Base-by-base conservation (phyloP, 2,797 vertebrate genomes). In the Enteromius fasciolatus region DNA sequence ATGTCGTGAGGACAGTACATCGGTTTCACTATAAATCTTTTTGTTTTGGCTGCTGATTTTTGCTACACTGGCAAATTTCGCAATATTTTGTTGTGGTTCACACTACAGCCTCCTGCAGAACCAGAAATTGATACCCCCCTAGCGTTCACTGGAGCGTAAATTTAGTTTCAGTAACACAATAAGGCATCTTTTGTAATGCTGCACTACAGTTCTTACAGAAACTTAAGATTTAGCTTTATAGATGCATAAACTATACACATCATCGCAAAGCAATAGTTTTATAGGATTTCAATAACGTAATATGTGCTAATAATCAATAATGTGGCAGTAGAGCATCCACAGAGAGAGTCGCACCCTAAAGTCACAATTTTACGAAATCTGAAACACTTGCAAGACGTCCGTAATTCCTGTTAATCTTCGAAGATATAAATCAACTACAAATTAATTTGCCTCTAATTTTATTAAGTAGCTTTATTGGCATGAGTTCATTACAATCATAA, bases 111-210 rank as follows among this genome's bases (percentile, higher is more conserved):
- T 66, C 25, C 23, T 31, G 36, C 18, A 74, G 23, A 84, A 67
- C 17, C 33, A 48, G 36, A 54, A 61, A 41, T 36, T 25, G 54
- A 69, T 18, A 28, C 28, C 10, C 3, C 0, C n/a, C 14, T 12
- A n/a, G 68, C 5, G 1, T 74, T 70, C 70, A 76, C 46, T 33
- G 63, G 50, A 44, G 76, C 61, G 76, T 72, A 59, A 66, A 72
- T 50, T 80, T 41, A 50, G 57, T 72, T 75, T 48, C 23, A 31
- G 64, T 17, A 31, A 31, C 5, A 5, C 31, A 76, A 28, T 33
- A 74, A 80, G 63, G 50, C 48, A 44, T 67, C 59, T 64, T 48
- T 81, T 31, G 15, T 70, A 23, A 31, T 2, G 4, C n/a, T 74
- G 9, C 25, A 41, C 48, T 66, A 8, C 44, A 15, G 23, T 77